phyloP scores from a whole-genome alignment of 1,140 invertebrate species.

The Trichonephila clavipes region DNA sequence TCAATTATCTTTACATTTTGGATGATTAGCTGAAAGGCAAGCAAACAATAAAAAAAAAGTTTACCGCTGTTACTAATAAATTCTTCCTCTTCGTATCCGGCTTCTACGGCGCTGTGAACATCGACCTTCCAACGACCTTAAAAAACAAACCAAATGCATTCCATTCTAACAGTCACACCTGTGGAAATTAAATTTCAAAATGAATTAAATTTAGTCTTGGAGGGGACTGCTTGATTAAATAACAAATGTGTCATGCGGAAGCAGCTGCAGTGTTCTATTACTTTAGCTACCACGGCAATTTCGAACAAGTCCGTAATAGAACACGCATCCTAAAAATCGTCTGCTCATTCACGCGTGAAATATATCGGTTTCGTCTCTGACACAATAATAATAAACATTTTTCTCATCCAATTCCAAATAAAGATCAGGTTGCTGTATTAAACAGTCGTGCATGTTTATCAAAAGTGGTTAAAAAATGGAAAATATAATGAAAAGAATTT shows the following conservation, averaged over 20 bases:
- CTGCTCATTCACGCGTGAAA: neutral
- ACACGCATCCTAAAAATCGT: neutral
- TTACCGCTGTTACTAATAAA: neutral
- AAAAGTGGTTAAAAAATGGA: neutral
- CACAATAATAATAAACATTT: constrained; percentile 13
- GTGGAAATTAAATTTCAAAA: constrained; percentile 4
- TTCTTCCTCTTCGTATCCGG: neutral
- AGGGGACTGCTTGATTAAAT: neutral
- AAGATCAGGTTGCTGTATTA: neutral
- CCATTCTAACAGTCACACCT: neutral
- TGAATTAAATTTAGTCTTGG: neutral
- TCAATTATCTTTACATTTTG: too few species aligned
- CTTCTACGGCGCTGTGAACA: neutral
- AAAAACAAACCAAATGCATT: neutral
- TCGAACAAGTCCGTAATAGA: neutral
- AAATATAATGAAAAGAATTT: neutral
- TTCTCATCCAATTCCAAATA: neutral
- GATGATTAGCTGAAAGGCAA: too few species aligned
- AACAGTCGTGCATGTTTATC: neutral
- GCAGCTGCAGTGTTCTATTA: neutral
- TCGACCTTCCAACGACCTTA: constrained; percentile 17
- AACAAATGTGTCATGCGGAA: neutral
- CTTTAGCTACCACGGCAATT: neutral
- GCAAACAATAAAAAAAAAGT: too few species aligned
- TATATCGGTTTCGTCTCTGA: neutral